These are phyloP conservation scores for Parasteatoda lunata DNA, from an alignment of 2,888 invertebrate species.

Conservation along the genomic window DNA sequence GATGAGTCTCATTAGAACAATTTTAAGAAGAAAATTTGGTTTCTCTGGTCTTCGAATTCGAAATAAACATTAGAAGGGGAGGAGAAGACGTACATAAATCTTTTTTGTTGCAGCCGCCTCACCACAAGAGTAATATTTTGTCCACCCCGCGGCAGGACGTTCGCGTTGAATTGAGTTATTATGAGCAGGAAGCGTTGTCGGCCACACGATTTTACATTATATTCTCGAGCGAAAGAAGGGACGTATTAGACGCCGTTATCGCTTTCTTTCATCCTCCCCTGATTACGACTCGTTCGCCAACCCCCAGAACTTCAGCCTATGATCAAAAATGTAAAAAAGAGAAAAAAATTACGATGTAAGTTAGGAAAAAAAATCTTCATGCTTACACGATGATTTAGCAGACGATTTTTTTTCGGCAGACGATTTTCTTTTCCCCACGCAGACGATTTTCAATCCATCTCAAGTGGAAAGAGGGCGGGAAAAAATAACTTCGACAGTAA, in stretches of 20 bases:
- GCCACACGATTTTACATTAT: constrained; percentile 59
- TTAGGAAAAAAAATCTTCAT: constrained; percentile 20
- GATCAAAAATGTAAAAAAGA: constrained; percentile 24
- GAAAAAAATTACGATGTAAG: constrained; percentile 4
- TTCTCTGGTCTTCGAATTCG: background rate
- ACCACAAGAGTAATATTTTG: constrained; percentile 47
- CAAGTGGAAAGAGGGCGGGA: constrained; percentile 30
- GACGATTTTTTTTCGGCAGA: constrained; percentile 16
- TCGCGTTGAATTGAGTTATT: constrained; percentile 66
- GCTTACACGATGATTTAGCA: constrained; percentile 47
- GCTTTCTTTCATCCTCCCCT: constrained; percentile 40
- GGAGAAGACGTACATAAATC: background rate
- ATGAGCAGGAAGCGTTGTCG: constrained; percentile 61
- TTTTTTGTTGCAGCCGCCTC: background rate
- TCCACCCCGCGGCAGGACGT: constrained; percentile 30
- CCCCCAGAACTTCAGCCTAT: constrained; percentile 18
- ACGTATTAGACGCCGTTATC: constrained; percentile 58
- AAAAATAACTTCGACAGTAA: constrained; percentile 38
- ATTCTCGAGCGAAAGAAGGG: constrained; percentile 40
- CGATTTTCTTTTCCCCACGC: constrained; percentile 11
- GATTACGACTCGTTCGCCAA: constrained; percentile 31
- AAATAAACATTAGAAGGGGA: background rate
- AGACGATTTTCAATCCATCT: constrained; percentile 18
- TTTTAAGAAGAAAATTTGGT: background rate
- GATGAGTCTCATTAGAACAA: background rate